A percentile compares a stretch with the other conserved stretches of the same genome.
These are phyloP conservation scores for Phalanger gymnotis DNA, from an alignment of 2,797 vertebrate species.

Conservation along the genomic window DNA sequence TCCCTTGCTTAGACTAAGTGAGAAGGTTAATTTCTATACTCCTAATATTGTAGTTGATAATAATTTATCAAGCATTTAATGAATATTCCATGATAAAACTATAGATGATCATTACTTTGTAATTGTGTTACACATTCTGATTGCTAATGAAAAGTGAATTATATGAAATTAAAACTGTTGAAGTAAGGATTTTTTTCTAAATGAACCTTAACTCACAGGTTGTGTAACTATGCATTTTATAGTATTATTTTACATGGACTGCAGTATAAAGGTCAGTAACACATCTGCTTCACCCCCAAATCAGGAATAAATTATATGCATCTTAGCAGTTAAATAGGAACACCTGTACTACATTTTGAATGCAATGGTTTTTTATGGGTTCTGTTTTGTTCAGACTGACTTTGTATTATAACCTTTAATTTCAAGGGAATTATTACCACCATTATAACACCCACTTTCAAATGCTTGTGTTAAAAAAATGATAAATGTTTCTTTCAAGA, in stretches of 20 bases:
- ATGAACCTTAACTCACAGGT: neutral
- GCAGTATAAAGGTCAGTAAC: constrained; percentile 46
- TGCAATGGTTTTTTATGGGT: neutral
- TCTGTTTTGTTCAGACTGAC: constrained; percentile 39
- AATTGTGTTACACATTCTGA: neutral
- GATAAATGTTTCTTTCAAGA: constrained; percentile 22
- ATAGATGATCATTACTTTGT: neutral
- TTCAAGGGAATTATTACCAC: constrained; percentile 34
- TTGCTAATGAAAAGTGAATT: constrained; percentile 12
- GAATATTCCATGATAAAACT: neutral
- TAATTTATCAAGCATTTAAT: neutral
- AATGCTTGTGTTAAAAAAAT: constrained; percentile 40
- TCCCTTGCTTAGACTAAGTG: neutral
- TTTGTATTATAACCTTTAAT: constrained; percentile 37
- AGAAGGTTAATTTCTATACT: neutral
- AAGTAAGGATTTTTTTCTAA: neutral
- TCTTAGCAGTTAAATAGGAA: neutral
- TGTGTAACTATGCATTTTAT: neutral
- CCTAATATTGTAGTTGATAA: neutral
- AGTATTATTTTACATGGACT: neutral
- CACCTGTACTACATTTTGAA: constrained; percentile 15
- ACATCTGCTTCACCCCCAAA: neutral
- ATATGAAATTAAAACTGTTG: neutral
- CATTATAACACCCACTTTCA: constrained; percentile 26
- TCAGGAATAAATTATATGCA: neutral